Percentiles rank a stretch among this genome's conserved stretches.
Evolutionary conservation across 2,888 invertebrate species (phyloP).

Genomic region (Taphrorychus bicolor): DNA sequence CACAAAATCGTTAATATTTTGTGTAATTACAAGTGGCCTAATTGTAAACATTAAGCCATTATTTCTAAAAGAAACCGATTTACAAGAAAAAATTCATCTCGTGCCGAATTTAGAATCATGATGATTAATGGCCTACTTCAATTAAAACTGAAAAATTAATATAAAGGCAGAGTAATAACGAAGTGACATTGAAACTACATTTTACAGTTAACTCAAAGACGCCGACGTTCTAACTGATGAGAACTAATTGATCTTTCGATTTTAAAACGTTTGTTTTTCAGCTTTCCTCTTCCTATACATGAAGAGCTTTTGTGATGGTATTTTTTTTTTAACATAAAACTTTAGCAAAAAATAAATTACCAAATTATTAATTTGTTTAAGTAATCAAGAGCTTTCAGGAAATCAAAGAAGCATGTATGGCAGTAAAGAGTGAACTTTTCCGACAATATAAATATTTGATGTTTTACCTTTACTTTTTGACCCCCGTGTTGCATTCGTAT

Average conservation of each 20-base stretch:
- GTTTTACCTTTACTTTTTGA: too few relatives aligned
- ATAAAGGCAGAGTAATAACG: not conserved
- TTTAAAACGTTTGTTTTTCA: not conserved
- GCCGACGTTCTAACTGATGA: not conserved
- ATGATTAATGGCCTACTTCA: not conserved
- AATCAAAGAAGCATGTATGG: too few relatives aligned
- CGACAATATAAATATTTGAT: too few relatives aligned
- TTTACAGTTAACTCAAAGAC: not conserved
- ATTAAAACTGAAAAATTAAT: not conserved
- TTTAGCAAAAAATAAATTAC: not conserved
- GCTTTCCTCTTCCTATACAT: not conserved
- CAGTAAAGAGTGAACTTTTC: too few relatives aligned
- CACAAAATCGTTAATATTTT: slow-evolving; percentile 6
- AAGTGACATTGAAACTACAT: not conserved
- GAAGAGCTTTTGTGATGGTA: not conserved
- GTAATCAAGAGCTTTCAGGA: too few relatives aligned
- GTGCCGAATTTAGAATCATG: not conserved
- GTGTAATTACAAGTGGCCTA: not conserved
- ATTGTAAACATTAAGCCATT: too few relatives aligned
- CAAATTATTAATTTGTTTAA: too few relatives aligned
- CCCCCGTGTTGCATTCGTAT: too few relatives aligned
- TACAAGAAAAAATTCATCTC: not conserved
- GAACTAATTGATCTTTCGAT: not conserved
- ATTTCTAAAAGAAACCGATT: too few relatives aligned
- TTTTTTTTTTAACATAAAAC: not conserved